Conservation (phyloP, 2,888 invertebrate genomes). For the Acronicta leporina region DNA sequence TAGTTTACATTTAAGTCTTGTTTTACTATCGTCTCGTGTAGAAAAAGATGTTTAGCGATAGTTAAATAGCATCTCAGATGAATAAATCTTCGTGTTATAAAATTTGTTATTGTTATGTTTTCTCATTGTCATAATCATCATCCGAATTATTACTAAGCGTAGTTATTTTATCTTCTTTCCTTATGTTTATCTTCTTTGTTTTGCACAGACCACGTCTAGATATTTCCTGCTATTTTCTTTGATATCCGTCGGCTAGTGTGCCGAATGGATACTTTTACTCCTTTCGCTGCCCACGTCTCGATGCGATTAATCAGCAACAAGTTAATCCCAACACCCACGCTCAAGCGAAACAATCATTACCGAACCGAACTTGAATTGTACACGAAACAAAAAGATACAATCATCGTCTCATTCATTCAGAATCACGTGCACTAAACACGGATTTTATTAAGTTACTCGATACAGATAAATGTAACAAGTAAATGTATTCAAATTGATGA, state of each 20-base stretch:
- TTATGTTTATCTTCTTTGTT: background rate
- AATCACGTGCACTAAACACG: conserved; percentile 58
- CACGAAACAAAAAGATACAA: conserved; percentile 50
- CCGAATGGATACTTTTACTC: background rate
- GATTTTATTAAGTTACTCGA: conserved; percentile 71
- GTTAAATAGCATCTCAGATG: background rate
- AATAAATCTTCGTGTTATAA: background rate
- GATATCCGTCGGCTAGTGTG: background rate
- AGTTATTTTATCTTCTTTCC: background rate
- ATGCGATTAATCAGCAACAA: conserved; percentile 5
- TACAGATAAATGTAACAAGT: conserved; percentile 63
- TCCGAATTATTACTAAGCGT: background rate
- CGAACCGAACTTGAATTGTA: conserved; percentile 31
- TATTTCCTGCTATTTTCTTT: background rate
- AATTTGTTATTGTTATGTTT: too few species aligned
- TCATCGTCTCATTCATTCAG: conserved; percentile 71
- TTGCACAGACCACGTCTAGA: background rate
- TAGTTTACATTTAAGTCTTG: conserved; percentile 7
- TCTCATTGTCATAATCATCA: background rate
- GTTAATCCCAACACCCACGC: conserved; percentile 17
- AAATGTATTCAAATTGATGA: conserved; percentile 88
- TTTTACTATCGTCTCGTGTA: background rate
- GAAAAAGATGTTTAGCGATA: background rate
- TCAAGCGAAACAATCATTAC: conserved; percentile 20
- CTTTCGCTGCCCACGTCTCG: background rate